Base-by-base conservation (phyloP, 2,113 vertebrate species). In the Tiliqua scincoides region DNA sequence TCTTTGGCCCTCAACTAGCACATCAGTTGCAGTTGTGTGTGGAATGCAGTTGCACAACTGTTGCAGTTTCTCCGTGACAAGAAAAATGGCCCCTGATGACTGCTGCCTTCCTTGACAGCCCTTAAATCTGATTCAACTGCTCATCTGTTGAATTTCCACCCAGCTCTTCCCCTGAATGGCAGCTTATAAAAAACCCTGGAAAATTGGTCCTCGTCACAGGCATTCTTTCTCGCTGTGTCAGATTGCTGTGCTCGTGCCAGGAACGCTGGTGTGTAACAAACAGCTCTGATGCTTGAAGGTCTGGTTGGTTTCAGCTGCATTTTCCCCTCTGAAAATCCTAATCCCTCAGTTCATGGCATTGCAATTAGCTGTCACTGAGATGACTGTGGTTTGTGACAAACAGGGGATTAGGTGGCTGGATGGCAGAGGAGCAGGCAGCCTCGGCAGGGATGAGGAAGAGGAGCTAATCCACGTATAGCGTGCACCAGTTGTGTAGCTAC, bases 271-370 rank as follows among this genome's bases (percentile, higher is more conserved):
- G 11, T n/a, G 32, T n/a, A 70, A 85, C 75, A 43, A 68, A 79
- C 15, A 8, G 65, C 35, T 79, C 37, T 15, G 52, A 40, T 20
- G 9, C 84, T 59, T 70, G 23, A 76, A 40, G 6, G 35, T 7
- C 6, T 12, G 1, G 48, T 17, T 21, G 37, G 35, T 61, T 85
- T 65, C 63, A n/a, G 27, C 65, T 1, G 7, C 3, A 23, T 52
- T 43, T 59, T n/a, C 48, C 52, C 30, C 63, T 63, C 68, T 79
- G 84, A 61, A 70, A 85, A 78, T 40, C 84, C 63, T 71, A 84
- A 84, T 78, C 83, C 84, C 52, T 37, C 57, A 65, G 35, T 78
- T 85, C n/a, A 65, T n/a, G 18, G 15, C 75, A 79, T 59, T 35
- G 23, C 52, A 79, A 71, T 61, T 71, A 85, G 54, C 27, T 48